These are phyloP conservation scores for Corynorhinus townsendii DNA, from an alignment of 2,113 vertebrate species.

Conservation along the genomic window DNA sequence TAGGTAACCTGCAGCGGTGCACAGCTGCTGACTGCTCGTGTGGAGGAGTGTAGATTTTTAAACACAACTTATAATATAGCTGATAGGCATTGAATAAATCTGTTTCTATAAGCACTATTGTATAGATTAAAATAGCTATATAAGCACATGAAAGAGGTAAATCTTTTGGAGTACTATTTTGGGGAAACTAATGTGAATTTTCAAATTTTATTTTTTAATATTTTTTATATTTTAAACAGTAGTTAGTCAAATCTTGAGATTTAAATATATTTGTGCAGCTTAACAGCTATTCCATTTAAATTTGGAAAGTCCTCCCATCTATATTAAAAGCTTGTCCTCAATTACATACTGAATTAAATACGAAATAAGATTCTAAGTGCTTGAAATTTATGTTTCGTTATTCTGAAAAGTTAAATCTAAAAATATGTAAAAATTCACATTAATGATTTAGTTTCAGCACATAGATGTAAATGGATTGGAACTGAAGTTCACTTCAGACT, in stretches of 20 bases:
- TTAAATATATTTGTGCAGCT: conserved; percentile 57
- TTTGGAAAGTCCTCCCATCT: conserved; percentile 65
- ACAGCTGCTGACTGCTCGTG: too few relatives aligned
- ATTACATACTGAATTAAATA: conserved; percentile 77
- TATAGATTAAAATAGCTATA: background rate
- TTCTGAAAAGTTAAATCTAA: conserved; percentile 81
- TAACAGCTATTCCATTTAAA: conserved; percentile 71
- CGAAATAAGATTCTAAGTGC: conserved; percentile 66
- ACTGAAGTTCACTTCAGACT: conserved; percentile 74
- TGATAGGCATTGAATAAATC: background rate
- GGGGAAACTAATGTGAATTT: background rate
- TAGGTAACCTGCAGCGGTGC: too few relatives aligned
- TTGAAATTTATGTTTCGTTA: conserved; percentile 82
- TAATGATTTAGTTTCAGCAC: conserved; percentile 80
- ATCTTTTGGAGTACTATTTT: background rate
- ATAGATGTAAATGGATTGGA: conserved; percentile 80
- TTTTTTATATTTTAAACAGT: conserved; percentile 34
- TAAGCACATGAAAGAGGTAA: background rate
- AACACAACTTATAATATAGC: background rate
- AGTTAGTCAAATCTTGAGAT: conserved; percentile 36
- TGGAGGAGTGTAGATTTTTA: background rate
- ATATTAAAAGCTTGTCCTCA: conserved; percentile 74
- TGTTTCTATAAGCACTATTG: background rate
- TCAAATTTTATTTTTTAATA: background rate
- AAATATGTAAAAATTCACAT: conserved; percentile 79